These are phyloP conservation scores for Sycophila texana DNA, from an alignment of 2,888 invertebrate genomes.

Conservation along the genomic window DNA sequence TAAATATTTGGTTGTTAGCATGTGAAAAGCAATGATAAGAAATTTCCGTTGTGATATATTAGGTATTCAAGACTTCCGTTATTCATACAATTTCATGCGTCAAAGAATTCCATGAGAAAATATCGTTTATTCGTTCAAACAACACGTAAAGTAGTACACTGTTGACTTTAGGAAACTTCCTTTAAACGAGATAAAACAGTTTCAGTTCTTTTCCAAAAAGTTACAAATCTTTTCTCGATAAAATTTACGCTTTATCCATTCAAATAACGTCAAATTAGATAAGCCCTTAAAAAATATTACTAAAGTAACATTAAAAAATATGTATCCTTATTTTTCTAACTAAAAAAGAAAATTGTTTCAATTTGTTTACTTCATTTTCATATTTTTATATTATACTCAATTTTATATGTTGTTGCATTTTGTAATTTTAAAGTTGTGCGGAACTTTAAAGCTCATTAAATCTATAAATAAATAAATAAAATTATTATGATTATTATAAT, in stretches of 20 bases:
- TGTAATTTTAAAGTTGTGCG: no score
- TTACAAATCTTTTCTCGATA: slow-evolving; percentile 3
- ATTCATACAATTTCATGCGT: slow-evolving; percentile 43
- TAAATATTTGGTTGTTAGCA: slow-evolving; percentile 33
- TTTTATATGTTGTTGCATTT: no score
- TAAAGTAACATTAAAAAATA: no score
- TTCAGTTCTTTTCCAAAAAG: neutral
- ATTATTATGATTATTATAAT: no score
- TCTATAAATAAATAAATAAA: no score
- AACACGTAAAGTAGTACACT: slow-evolving; percentile 43
- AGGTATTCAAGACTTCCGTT: slow-evolving; percentile 49
- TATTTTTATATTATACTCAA: no score
- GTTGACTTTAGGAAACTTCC: slow-evolving; percentile 40
- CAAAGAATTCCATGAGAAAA: slow-evolving; percentile 47
- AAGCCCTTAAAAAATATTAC: no score
- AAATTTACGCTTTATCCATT: neutral
- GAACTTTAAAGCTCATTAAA: no score
- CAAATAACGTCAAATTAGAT: no score
- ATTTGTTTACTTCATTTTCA: no score
- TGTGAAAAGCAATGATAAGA: slow-evolving; percentile 26
- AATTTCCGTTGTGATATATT: slow-evolving; percentile 37
- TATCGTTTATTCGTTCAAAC: slow-evolving; percentile 42
- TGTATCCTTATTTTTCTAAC: no score
- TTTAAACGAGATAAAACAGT: slow-evolving; percentile 21
- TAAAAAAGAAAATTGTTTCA: no score